Evolutionary conservation across 2,113 vertebrate genomes (phyloP), one percentile per base, ranked within the genome.

Genomic region (Monopterus albus): DNA sequence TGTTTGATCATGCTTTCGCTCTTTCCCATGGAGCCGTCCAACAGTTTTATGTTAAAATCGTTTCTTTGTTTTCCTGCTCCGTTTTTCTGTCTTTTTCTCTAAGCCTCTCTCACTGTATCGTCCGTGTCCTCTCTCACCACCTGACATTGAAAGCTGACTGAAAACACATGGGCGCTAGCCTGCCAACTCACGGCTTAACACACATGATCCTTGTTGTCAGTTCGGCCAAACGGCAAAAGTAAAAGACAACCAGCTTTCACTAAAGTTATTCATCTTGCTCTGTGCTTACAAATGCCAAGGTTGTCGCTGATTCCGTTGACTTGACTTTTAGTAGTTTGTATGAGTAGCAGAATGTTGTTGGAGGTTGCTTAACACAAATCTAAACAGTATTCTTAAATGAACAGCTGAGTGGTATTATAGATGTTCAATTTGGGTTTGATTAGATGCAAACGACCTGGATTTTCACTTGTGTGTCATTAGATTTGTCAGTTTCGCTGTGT

Each of bases 101-200:
- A 35, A 13, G 33, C 46, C 65, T 10, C 12, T 58, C 51, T 62
- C 49, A 13, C 25, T 84, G 53, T 12, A 31, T 46, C 76, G 51
- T 55, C 45, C 45, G 64, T 51, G 17, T 39, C 66, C 38, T 43
- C 59, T 60, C 43, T 70, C 66, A 76, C 60, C 51, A 20, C 29
- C 59, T 63, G 68, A 60, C 73, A 78, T 57, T 42, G 45, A 43
- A 56, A 57, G 59, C 55, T 81, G 77, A 89, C 77, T 84, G 53
- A 59, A 88, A 86, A 72, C 85, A 86, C 66, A 82, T 85, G 84
- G 65, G 49, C 64, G 55, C 55, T 5, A 14, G 53, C 64, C 46
- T 68, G 72, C 49, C 64, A 28, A 33, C 60, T 65, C 62, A 63
- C 61, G 65, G 74, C 73, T 82, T 28, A 47, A 25, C 51, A 49